These are phyloP conservation scores for Megalonaias nervosa DNA, from an alignment of 1,140 invertebrate species.

Conservation along the genomic window DNA sequence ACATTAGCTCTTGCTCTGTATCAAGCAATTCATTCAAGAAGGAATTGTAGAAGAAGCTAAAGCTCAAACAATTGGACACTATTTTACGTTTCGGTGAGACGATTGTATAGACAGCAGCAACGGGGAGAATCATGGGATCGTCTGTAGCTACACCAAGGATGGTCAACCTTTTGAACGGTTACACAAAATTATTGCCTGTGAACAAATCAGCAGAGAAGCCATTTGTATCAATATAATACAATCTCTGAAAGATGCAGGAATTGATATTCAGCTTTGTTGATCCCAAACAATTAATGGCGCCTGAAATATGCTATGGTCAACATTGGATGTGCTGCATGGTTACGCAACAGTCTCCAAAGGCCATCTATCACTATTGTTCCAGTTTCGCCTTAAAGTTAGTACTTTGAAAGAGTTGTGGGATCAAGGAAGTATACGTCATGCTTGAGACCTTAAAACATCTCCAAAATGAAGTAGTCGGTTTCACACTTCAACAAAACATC, in stretches of 20 bases:
- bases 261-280: conserved; percentile 26
- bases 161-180: conserved; percentile 27
- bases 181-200: conserved; percentile 36
- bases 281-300: conserved; percentile 42
- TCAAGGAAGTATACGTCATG: conserved; percentile 42
- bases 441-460: conserved; percentile 29
- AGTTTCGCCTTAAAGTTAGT: conserved; percentile 42
- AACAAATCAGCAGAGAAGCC: conserved; percentile 30
- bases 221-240: conserved; percentile 23
- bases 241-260: conserved; percentile 17
- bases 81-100: conserved; percentile 35
- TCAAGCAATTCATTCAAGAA: conserved; percentile 32
- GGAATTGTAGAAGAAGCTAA: conserved; percentile 31
- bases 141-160: conserved; percentile 28
- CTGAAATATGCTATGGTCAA: conserved; percentile 38
- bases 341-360: conserved; percentile 24
- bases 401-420: conserved; percentile 34
- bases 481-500: conserved; percentile 19
- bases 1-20: conserved; percentile 36
- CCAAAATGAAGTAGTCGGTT: conserved; percentile 11
- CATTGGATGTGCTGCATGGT: conserved; percentile 25
- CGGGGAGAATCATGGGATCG: conserved; percentile 40
- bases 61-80: conserved; percentile 27
- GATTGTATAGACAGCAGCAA: conserved; percentile 40
- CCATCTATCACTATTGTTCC: conserved; percentile 37